These are phyloP conservation scores for Lepidocolaptes lacrymiger DNA, from an alignment of 2,797 vertebrate species.

Conservation along the genomic window DNA sequence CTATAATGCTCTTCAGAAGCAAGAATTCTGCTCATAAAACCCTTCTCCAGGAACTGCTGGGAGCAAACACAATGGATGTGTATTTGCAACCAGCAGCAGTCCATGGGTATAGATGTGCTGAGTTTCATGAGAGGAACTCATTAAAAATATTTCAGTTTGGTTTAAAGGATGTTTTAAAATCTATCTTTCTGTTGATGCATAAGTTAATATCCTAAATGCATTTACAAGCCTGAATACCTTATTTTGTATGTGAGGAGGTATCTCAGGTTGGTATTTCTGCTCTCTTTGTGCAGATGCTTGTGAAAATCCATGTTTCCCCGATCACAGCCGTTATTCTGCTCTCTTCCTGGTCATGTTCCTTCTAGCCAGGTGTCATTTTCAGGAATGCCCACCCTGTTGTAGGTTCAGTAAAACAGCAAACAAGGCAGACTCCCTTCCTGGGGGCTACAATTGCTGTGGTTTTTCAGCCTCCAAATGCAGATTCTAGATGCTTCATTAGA, in stretches of 20 bases:
- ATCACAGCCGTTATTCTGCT: neutral
- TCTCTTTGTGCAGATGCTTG: neutral
- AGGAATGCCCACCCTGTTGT: neutral
- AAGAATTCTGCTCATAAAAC: slow-evolving; percentile 1
- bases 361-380: neutral
- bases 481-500: neutral
- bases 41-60: neutral
- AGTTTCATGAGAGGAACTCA: neutral
- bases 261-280: neutral
- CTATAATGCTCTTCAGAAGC: neutral
- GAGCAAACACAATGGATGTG: neutral
- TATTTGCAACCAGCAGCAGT: neutral
- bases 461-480: neutral
- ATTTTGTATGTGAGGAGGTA: neutral
- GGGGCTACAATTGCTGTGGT: neutral
- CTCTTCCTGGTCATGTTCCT: fast-evolving
- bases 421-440: neutral
- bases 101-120: neutral
- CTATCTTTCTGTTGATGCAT: neutral
- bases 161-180: neutral
- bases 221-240: neutral
- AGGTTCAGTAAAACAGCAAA: neutral
- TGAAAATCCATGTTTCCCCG: neutral
- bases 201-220: neutral
- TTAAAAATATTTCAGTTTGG: neutral